Evolutionary conservation across 2,888 invertebrate species (phyloP).

Genomic region (Heliconius aoede): DNA sequence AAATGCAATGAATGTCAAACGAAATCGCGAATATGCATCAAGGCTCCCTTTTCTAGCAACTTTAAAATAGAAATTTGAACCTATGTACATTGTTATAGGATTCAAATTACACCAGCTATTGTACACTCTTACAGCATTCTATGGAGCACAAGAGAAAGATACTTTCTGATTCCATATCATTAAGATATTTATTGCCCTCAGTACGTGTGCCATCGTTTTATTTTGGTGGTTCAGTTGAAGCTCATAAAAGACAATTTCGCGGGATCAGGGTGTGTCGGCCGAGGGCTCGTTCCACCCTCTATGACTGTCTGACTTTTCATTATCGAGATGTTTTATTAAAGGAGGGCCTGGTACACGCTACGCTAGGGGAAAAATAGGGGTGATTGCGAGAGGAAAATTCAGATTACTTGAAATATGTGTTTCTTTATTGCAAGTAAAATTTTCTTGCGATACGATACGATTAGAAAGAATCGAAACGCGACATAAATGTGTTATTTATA

Average conservation of each 20-base stretch:
- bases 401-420: neutral
- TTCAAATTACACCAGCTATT: conserved; percentile 54
- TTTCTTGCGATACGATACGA: too few relatives aligned
- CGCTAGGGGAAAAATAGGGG: conserved; percentile 70
- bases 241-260: conserved; percentile 67
- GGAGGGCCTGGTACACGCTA: conserved; percentile 67
- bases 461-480: too few relatives aligned
- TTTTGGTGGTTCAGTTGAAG: conserved; percentile 63
- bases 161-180: conserved; percentile 83
- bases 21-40: conserved; percentile 57
- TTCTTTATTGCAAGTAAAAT: neutral
- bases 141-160: conserved; percentile 60
- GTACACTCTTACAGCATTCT: conserved; percentile 61
- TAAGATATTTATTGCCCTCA: conserved; percentile 79
- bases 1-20: conserved; percentile 83
- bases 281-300: conserved; percentile 80
- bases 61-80: conserved; percentile 46
- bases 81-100: conserved; percentile 56
- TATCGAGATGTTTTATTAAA: conserved; percentile 84
- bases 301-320: conserved; percentile 83
- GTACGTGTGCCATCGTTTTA: conserved; percentile 61
- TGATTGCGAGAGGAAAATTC: conserved; percentile 51
- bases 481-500: too few relatives aligned
- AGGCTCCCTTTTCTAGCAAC: conserved; percentile 48
- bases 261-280: conserved; percentile 50